These are phyloP conservation scores for Orycteropus afer DNA, from an alignment of 2,113 vertebrate species.

Conservation along the genomic window DNA sequence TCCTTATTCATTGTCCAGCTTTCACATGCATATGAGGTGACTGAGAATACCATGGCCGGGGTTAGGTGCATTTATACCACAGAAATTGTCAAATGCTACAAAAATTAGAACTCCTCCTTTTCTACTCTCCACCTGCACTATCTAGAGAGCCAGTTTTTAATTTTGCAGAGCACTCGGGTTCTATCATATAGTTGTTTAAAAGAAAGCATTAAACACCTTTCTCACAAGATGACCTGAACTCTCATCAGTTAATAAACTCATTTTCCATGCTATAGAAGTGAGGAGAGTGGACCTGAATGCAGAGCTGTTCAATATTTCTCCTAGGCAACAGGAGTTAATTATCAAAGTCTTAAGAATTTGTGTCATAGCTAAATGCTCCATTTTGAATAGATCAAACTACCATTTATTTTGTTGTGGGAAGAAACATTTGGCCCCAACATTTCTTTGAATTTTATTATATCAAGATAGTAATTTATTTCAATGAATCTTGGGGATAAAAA, in stretches of 20 bases:
- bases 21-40: no score
- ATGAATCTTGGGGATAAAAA: neutral
- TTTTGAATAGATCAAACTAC: neutral
- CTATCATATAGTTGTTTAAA: neutral
- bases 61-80: no score
- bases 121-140: fast-evolving
- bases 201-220: neutral
- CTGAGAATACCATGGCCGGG: no score
- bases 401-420: neutral
- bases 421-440: neutral
- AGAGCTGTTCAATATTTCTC: neutral
- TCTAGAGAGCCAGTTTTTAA: neutral
- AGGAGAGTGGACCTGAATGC: neutral
- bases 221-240: neutral
- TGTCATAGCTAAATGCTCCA: neutral
- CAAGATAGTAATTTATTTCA: constrained; percentile 39
- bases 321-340: neutral
- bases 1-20: no score
- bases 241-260: neutral
- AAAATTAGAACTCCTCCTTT: neutral
- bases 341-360: neutral
- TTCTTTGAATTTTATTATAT: constrained; percentile 25
- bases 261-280: neutral
- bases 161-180: neutral
- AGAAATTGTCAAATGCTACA: neutral